These are phyloP conservation scores for Criorhina ranunculi DNA, from an alignment of 2,888 invertebrate genomes.

Conservation along the genomic window DNA sequence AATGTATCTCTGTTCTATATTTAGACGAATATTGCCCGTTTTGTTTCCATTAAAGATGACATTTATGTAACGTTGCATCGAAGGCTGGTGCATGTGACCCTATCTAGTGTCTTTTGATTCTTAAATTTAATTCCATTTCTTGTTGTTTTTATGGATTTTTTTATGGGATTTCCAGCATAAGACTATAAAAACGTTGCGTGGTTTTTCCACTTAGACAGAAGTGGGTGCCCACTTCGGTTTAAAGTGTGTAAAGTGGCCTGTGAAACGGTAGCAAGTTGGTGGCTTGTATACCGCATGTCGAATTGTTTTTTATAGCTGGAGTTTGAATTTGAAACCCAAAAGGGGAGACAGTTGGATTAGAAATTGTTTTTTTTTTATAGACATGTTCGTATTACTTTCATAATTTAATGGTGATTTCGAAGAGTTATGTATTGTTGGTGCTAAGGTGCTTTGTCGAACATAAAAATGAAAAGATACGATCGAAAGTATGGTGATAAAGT, in stretches of 20 bases:
- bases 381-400: conserved; percentile 2
- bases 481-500: no score
- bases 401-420: conserved; percentile 31
- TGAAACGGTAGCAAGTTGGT: conserved; percentile 60
- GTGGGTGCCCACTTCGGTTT: conserved; percentile 25
- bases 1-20: conserved; percentile 44
- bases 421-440: not conserved
- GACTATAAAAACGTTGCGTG: conserved; percentile 39
- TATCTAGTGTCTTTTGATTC: no score
- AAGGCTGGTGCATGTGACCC: conserved; percentile 5
- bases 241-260: conserved; percentile 38
- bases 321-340: not conserved
- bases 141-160: conserved; percentile 59
- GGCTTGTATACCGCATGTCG: conserved; percentile 44
- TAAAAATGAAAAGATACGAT: not conserved
- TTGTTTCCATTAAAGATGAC: conserved; percentile 52
- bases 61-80: conserved; percentile 62
- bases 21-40: conserved; percentile 38
- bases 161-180: conserved; percentile 51
- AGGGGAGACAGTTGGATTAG: conserved; percentile 2
- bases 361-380: conserved; percentile 46
- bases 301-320: conserved; percentile 52
- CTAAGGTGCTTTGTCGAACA: not conserved
- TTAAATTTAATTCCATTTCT: conserved; percentile 33
- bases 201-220: conserved; percentile 43